Percentiles rank a stretch among this genome's conserved stretches.
Conservation (phyloP, 2,888 invertebrate species). For the Lydus trimaculatus region DNA sequence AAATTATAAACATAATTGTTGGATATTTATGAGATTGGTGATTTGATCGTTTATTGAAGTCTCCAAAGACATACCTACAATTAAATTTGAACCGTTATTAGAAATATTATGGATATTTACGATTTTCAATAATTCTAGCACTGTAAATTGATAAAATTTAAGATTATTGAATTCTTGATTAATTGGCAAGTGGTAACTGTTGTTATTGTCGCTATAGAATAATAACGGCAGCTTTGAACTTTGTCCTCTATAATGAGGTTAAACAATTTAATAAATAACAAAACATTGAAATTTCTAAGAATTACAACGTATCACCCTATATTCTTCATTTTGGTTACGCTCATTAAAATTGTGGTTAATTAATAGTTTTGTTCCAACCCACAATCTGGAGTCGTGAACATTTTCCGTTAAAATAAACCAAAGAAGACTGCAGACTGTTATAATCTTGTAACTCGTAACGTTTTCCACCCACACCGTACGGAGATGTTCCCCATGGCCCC, state of each 20-base stretch:
- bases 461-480: too few species aligned
- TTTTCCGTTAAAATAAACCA: too few species aligned
- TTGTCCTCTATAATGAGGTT: background rate
- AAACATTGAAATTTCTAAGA: background rate
- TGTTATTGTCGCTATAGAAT: background rate
- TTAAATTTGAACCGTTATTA: background rate
- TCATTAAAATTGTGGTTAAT: background rate
- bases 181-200: background rate
- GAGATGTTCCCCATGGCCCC: too few species aligned
- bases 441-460: too few species aligned
- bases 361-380: background rate
- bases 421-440: too few species aligned
- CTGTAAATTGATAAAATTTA: background rate
- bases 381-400: too few species aligned
- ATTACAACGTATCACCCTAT: background rate
- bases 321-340: background rate
- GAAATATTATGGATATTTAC: too few species aligned
- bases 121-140: too few species aligned
- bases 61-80: background rate
- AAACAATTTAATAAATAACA: background rate
- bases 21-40: background rate
- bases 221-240: background rate
- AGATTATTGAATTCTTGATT: background rate
- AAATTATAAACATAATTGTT: background rate
- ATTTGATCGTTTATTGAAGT: slow-evolving; percentile 9